Evolutionary conservation across 2,797 vertebrate genomes (phyloP).

Genomic region (Cercopithecus petaurista): DNA sequence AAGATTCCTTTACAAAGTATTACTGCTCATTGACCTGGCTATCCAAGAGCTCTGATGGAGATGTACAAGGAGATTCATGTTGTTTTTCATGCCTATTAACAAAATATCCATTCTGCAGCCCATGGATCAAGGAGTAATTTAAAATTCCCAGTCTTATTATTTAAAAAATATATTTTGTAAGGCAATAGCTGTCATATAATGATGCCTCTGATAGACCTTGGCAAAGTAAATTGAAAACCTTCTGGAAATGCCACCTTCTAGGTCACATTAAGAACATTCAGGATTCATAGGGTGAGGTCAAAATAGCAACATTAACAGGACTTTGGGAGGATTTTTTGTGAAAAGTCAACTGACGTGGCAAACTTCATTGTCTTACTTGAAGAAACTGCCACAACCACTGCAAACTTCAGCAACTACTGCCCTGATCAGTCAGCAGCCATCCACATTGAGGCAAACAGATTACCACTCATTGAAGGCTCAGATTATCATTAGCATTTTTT

Average conservation of each 20-base stretch:
- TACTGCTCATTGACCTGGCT: background rate
- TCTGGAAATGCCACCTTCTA: background rate
- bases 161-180: background rate
- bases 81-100: background rate
- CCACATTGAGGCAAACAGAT: background rate
- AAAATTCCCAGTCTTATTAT: background rate
- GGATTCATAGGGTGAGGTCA: background rate
- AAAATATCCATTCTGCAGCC: background rate
- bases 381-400: background rate
- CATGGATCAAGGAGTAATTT: background rate
- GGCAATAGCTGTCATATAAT: background rate
- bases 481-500: background rate
- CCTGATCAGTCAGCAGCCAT: background rate
- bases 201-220: background rate
- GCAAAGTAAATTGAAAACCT: background rate
- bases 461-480: background rate
- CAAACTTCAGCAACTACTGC: background rate
- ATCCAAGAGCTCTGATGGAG: background rate
- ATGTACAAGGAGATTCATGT: background rate
- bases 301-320: background rate
- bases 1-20: background rate
- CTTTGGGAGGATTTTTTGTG: background rate
- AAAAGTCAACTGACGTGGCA: background rate
- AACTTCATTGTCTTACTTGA: background rate
- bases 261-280: background rate